Conservation (phyloP, 2,888 invertebrate species). For the Agrochola lychnidis region DNA sequence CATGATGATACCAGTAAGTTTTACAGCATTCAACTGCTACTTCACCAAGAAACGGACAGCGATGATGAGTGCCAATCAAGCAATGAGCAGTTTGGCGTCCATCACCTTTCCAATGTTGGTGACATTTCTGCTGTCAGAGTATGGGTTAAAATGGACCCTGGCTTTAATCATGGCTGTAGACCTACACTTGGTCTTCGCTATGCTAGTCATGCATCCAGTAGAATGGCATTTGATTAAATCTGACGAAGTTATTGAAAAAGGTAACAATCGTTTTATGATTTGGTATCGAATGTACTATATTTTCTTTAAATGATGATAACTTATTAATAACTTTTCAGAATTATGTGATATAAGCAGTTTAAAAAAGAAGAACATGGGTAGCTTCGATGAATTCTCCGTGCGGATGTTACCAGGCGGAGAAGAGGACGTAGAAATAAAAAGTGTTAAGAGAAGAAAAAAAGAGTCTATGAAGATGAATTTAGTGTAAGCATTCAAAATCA, state of each 20-base stretch:
- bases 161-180: conserved; percentile 92
- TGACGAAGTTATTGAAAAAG: conserved; percentile 64
- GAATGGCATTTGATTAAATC: conserved; percentile 92
- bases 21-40: conserved; percentile 94
- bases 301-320: background rate
- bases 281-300: background rate
- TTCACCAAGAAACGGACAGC: conserved; percentile 93
- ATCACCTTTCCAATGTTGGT: conserved; percentile 93
- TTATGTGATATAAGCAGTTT: conserved; percentile 41
- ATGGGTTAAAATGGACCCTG: conserved; percentile 93
- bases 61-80: conserved; percentile 94
- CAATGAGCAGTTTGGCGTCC: conserved; percentile 92
- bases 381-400: conserved; percentile 80
- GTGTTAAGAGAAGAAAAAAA: conserved; percentile 67
- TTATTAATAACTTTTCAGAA: conserved; percentile 27
- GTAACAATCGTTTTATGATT: conserved; percentile 50
- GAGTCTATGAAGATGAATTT: conserved; percentile 85
- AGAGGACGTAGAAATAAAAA: conserved; percentile 73
- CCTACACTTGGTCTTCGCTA: conserved; percentile 92
- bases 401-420: conserved; percentile 85
- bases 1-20: conserved; percentile 93
- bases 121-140: conserved; percentile 91
- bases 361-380: conserved; percentile 71
- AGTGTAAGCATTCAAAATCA: conserved; percentile 77
- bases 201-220: conserved; percentile 94